These are phyloP conservation scores for Kryptolebias ocellatus DNA, from an alignment of 2,797 vertebrate genomes.

Conservation along the genomic window DNA sequence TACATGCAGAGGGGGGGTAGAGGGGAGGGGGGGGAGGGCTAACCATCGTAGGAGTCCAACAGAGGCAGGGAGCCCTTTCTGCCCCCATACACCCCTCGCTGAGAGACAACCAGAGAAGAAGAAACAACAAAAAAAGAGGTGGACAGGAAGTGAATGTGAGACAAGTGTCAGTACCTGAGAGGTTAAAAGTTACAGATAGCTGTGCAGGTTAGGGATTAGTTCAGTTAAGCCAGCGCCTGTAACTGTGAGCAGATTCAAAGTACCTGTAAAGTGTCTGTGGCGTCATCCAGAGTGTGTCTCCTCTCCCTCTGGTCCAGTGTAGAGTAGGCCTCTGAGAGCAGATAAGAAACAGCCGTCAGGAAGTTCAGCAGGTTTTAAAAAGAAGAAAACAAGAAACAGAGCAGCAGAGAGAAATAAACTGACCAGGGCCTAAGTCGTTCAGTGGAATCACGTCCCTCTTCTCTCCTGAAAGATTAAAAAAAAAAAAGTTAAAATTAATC, in stretches of 20 bases:
- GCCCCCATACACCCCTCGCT: slow-evolving; percentile 86
- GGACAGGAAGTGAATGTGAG: slow-evolving; percentile 80
- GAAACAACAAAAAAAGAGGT: slow-evolving; percentile 38
- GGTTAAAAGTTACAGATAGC: slow-evolving; percentile 49
- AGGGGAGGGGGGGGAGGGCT: slow-evolving; percentile 75
- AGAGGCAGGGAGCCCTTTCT: slow-evolving; percentile 85
- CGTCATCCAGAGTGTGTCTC: slow-evolving; percentile 91
- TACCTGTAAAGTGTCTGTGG: slow-evolving; percentile 91
- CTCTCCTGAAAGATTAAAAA: slow-evolving; percentile 73
- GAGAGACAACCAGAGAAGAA: slow-evolving; percentile 74
- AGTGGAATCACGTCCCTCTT: slow-evolving; percentile 95
- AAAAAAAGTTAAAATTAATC: too few species aligned
- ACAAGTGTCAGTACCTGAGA: slow-evolving; percentile 75
- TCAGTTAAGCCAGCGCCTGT: slow-evolving; percentile 14
- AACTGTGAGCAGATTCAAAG: slow-evolving; percentile 12
- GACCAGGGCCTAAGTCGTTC: slow-evolving; percentile 92
- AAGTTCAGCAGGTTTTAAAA: neutral
- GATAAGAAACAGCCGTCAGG: neutral
- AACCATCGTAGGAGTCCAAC: slow-evolving; percentile 87
- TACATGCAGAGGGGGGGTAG: slow-evolving; percentile 83
- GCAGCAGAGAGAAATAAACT: slow-evolving; percentile 27
- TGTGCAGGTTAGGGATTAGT: slow-evolving; percentile 71
- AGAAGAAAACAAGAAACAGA: neutral
- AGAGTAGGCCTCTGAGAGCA: slow-evolving; percentile 83
- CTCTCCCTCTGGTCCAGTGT: slow-evolving; percentile 93